Evolutionary conservation across 2,888 invertebrate species (phyloP).

Genomic region (Monochamus alternatus): DNA sequence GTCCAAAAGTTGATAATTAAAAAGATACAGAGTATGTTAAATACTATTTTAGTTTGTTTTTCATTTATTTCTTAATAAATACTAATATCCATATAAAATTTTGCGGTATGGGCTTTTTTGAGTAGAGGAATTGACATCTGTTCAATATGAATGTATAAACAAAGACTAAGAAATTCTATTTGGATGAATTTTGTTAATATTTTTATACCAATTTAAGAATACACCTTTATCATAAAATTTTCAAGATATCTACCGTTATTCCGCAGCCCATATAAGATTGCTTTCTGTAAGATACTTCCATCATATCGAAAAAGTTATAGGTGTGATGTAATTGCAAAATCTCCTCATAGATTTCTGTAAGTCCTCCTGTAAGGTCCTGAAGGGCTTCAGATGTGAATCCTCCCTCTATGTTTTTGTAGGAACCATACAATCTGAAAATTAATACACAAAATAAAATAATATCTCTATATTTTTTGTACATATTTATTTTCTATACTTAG

Average conservation of each 20-base stretch:
- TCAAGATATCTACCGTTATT: constrained; percentile 78
- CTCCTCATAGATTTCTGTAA: constrained; percentile 80
- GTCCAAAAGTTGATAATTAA: too few relatives aligned
- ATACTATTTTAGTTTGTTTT: too few relatives aligned
- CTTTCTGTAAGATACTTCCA: constrained; percentile 90
- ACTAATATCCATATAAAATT: too few relatives aligned
- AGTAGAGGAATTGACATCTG: too few relatives aligned
- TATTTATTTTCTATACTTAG: neutral
- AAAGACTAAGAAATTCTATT: too few relatives aligned
- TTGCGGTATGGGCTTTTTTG: too few relatives aligned
- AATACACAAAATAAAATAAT: neutral
- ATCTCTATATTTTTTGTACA: neutral
- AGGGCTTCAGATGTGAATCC: constrained; percentile 97
- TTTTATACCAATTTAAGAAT: too few relatives aligned
- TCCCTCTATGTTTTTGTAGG: constrained; percentile 76
- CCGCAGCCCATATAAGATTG: constrained; percentile 96
- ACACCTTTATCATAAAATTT: too few relatives aligned
- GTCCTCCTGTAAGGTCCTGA: constrained; percentile 98
- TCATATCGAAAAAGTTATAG: constrained; percentile 84
- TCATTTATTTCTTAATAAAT: too few relatives aligned
- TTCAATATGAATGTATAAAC: too few relatives aligned
- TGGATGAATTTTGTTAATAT: too few relatives aligned
- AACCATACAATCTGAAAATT: constrained; percentile 51
- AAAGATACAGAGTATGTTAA: too few relatives aligned
- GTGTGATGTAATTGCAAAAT: constrained; percentile 16